Evolutionary conservation across 2,888 invertebrate genomes (phyloP).

Genomic region (Cryptus viduatorius): DNA sequence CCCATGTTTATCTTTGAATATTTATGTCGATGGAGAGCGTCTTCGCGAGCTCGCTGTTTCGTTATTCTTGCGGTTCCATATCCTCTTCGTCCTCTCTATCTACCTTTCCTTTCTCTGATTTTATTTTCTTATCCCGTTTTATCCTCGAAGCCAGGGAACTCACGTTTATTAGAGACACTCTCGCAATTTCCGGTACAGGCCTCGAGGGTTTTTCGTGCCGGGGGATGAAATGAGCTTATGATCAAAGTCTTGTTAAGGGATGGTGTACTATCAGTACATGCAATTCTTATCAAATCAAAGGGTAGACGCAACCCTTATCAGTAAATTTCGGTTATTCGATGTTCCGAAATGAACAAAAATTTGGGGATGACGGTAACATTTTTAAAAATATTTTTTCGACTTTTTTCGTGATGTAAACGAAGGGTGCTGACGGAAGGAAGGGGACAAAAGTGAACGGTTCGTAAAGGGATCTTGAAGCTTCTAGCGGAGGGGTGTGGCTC

Average conservation of each 20-base stretch:
- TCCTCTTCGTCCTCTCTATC: conserved; percentile 36
- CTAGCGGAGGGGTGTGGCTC: conserved; percentile 53
- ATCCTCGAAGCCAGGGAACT: background rate
- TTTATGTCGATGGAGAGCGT: conserved; percentile 75
- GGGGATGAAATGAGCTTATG: background rate
- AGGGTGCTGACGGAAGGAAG: conserved; percentile 12
- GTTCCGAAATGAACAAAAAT: conserved; percentile 52
- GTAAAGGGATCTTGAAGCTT: conserved; percentile 32
- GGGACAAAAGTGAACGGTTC: conserved; percentile 2
- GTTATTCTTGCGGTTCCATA: conserved; percentile 50
- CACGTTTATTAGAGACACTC: conserved; percentile 71
- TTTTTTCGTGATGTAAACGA: conserved; percentile 20
- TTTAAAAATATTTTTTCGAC: background rate
- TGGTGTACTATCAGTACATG: background rate
- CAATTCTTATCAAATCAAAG: background rate
- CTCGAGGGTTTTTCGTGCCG: conserved; percentile 4
- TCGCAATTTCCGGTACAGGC: conserved; percentile 71
- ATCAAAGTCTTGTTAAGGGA: background rate
- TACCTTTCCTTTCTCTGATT: background rate
- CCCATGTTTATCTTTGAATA: conserved; percentile 76
- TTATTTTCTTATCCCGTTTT: conserved; percentile 1
- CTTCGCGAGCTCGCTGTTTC: conserved; percentile 23
- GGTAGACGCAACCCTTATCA: background rate
- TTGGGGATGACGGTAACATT: conserved; percentile 9
- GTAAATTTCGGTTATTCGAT: background rate